Evolutionary conservation across 2,113 vertebrate genomes (phyloP), one percentile per base, ranked within the genome.

Genomic region (Amia ocellicauda): DNA sequence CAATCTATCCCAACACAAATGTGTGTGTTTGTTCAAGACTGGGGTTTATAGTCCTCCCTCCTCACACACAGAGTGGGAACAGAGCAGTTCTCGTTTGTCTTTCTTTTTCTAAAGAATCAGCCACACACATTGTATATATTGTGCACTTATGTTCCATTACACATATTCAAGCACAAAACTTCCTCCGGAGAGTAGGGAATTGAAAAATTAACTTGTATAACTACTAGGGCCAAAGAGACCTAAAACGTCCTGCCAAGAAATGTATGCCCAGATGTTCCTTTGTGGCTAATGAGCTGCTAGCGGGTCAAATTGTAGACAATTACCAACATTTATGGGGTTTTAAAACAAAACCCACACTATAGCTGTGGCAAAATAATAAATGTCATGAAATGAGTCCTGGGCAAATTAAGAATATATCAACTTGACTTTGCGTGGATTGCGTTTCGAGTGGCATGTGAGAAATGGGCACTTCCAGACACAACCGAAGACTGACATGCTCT

Each of bases 381-480:
- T 81, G 80, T 81, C 79, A 71, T 83, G 81, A 86, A 88, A 85
- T 80, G 72, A 87, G 78, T 68, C 64, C 60, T 49, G 77, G 77
- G 77, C 82, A 82, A 84, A 86, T 82, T 80, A 79, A 80, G 77
- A 60, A 77, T 80, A 76, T 56, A 26, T 56, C 78, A 67, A 74
- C 54, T 49, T 43, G 64, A 42, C 62, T 76, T 77, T 80, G 83
- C 80, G 82, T 74, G 69, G 80, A 80, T 80, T 76, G 73, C 54
- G 86, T 81, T 86, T 83, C 85, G 86, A 87, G 84, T 72, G 47
- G 80, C 73, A 76, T 72, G 80, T 72, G 73, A 83, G 84, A 75
- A 75, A 78, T 72, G 72, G 64, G 73, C 74, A 56, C 66, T 62
- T 36, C 67, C 29, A 22, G 60, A 49, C n/a, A n/a, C n/a, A n/a